Evolutionary conservation across 1,140 invertebrate genomes (phyloP).

Genomic region (Globodera rostochiensis): DNA sequence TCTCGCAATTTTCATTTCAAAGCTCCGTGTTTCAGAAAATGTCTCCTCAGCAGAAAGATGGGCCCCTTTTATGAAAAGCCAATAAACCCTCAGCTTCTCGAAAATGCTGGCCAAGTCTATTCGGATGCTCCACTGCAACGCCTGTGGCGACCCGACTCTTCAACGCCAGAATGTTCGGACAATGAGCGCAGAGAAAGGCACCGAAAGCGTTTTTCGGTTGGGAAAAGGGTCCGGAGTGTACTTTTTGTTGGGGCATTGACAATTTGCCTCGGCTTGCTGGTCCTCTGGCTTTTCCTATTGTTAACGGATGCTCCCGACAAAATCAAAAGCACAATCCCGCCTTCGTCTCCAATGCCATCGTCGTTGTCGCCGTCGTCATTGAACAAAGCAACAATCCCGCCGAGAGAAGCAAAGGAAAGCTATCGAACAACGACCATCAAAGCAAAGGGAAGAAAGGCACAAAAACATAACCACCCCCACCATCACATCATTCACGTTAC

Average conservation of each 20-base stretch:
- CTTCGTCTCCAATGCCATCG: background rate
- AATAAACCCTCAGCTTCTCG: background rate
- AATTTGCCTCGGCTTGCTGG: background rate
- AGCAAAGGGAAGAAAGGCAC: background rate
- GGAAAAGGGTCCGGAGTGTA: background rate
- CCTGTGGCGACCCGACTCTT: constrained; percentile 19
- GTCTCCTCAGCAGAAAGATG: background rate
- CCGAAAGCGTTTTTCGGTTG: background rate
- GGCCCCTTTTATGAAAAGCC: background rate
- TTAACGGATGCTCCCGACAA: background rate
- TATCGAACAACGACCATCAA: background rate
- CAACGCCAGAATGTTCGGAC: background rate
- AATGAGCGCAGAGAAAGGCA: background rate
- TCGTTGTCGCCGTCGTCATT: too few relatives aligned
- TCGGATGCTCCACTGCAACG: constrained; percentile 16
- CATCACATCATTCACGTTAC: constrained; percentile 1
- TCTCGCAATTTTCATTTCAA: background rate
- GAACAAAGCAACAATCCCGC: background rate
- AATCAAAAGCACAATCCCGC: background rate
- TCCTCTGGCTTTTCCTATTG: constrained; percentile 9
- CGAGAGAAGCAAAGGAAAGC: background rate
- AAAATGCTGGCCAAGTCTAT: constrained; percentile 7
- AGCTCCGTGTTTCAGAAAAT: background rate
- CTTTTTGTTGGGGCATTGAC: background rate
- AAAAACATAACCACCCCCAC: background rate